Percentiles rank a stretch among this genome's conserved stretches.
Conservation (phyloP, 2,113 vertebrate species). For the Lampris incognitus region DNA sequence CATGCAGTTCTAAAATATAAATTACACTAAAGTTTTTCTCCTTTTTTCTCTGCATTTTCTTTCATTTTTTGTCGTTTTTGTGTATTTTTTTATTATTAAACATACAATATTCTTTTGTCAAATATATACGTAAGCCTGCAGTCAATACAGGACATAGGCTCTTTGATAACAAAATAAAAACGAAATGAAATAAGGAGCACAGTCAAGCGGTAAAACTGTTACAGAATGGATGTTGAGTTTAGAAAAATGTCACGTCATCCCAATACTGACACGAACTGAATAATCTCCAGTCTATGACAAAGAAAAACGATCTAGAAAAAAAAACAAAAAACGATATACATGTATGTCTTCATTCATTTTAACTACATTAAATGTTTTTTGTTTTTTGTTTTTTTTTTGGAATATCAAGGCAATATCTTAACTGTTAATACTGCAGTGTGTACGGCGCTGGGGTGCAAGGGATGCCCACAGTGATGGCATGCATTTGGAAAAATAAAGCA, state of each 20-base stretch:
- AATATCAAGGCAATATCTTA: slow-evolving; percentile 67
- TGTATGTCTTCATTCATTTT: slow-evolving; percentile 57
- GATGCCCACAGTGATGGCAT: slow-evolving; percentile 45
- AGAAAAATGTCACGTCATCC: slow-evolving; percentile 50
- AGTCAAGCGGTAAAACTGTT: slow-evolving; percentile 77
- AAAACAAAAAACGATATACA: slow-evolving; percentile 51
- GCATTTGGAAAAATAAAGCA: slow-evolving; percentile 39
- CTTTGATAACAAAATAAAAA: slow-evolving; percentile 76
- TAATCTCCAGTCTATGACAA: slow-evolving; percentile 58
- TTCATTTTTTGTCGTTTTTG: slow-evolving; percentile 55
- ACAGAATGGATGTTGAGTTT: slow-evolving; percentile 66
- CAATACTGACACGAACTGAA: slow-evolving; percentile 46
- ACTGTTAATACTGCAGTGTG: slow-evolving; percentile 71
- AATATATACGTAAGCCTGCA: slow-evolving; percentile 89
- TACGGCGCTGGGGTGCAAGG: slow-evolving; percentile 39
- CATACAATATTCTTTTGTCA: slow-evolving; percentile 76
- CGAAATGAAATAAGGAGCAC: slow-evolving; percentile 65
- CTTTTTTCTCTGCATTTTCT: slow-evolving; percentile 52
- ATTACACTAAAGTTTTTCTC: slow-evolving; percentile 70
- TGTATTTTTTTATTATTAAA: slow-evolving; percentile 66
- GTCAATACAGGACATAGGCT: slow-evolving; percentile 91
- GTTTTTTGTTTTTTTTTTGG: slow-evolving; percentile 52
- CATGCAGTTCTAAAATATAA: slow-evolving; percentile 88
- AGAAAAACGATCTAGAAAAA: slow-evolving; percentile 48
- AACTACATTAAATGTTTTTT: slow-evolving; percentile 56